These are phyloP conservation scores for Drosophila pallidifrons DNA, from an alignment of 1,140 invertebrate species.

Conservation along the genomic window DNA sequence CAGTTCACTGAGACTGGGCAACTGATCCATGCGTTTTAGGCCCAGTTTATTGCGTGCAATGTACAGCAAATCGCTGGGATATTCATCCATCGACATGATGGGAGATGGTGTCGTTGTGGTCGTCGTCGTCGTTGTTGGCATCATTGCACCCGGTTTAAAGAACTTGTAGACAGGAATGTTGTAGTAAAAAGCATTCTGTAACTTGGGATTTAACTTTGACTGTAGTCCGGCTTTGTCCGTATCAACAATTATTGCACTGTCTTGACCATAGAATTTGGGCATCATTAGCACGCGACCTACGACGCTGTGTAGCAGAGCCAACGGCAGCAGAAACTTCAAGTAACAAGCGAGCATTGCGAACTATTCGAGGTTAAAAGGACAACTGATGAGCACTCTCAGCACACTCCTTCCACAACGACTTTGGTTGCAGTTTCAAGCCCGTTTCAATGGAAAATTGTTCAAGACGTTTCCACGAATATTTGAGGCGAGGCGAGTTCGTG, in stretches of 20 bases:
- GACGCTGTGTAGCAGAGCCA: slow-evolving; percentile 58
- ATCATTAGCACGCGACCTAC: slow-evolving; percentile 22
- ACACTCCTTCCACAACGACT: slow-evolving; percentile 21
- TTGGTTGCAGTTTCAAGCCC: neutral
- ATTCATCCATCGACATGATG: slow-evolving; percentile 37
- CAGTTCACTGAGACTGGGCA: slow-evolving; percentile 67
- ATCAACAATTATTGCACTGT: slow-evolving; percentile 66
- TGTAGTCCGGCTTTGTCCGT: slow-evolving; percentile 31
- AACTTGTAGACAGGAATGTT: slow-evolving; percentile 71
- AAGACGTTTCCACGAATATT: slow-evolving; percentile 47
- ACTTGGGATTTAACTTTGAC: slow-evolving; percentile 44
- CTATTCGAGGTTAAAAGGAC: slow-evolving; percentile 54
- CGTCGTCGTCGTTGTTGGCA: slow-evolving; percentile 20
- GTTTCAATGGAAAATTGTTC: slow-evolving; percentile 40
- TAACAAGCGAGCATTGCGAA: slow-evolving; percentile 45
- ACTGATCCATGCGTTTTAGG: slow-evolving; percentile 55
- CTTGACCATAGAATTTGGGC: slow-evolving; percentile 66
- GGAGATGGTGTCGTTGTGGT: slow-evolving; percentile 39
- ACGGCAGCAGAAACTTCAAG: slow-evolving; percentile 35
- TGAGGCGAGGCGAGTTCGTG: slow-evolving; percentile 5
- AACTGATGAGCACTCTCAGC: slow-evolving; percentile 38
- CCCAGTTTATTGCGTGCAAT: slow-evolving; percentile 71
- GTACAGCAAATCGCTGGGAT: slow-evolving; percentile 70
- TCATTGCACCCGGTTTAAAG: slow-evolving; percentile 30
- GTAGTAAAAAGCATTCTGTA: slow-evolving; percentile 65